A percentile compares a stretch with the other conserved stretches of the same genome.
These are phyloP conservation scores for Oryzias sinensis DNA, from an alignment of 2,797 vertebrate genomes.

Conservation along the genomic window DNA sequence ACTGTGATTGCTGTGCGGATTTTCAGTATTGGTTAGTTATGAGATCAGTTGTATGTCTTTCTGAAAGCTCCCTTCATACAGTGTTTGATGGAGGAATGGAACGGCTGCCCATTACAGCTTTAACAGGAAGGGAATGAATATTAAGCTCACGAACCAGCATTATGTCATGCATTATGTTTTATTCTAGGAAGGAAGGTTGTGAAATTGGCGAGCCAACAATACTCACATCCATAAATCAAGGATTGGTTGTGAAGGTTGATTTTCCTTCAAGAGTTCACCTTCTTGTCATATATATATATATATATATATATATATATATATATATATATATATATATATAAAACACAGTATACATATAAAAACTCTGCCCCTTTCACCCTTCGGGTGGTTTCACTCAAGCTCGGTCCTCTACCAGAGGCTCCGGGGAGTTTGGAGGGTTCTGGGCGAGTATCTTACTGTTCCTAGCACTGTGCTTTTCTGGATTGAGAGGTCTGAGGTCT, in stretches of 20 bases:
- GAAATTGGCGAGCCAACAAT: conserved; percentile 11
- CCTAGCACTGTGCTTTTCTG: too few species aligned
- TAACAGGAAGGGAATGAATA: conserved; percentile 14
- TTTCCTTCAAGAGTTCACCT: conserved; percentile 13
- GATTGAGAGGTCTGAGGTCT: too few species aligned
- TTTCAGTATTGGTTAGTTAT: conserved; percentile 22
- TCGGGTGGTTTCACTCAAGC: too few species aligned
- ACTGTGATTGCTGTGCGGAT: conserved; percentile 36
- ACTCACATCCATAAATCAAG: conserved; percentile 11
- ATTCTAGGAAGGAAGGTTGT: conserved; percentile 19
- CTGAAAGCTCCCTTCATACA: conserved; percentile 13
- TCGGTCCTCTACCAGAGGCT: too few species aligned
- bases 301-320: too few species aligned
- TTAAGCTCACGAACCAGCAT: conserved; percentile 21
- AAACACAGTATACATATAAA: too few species aligned
- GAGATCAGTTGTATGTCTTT: conserved; percentile 11
- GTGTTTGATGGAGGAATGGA: neutral
- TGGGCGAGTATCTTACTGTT: too few species aligned
- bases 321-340: too few species aligned
- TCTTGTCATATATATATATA: neutral
- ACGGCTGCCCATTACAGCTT: neutral
- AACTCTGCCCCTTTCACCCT: too few species aligned
- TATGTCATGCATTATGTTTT: conserved; percentile 22
- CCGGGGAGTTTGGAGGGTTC: too few species aligned
- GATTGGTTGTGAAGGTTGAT: conserved; percentile 21